Base-by-base conservation (phyloP, 2,888 invertebrate genomes). In the Tetragonisca angustula region DNA sequence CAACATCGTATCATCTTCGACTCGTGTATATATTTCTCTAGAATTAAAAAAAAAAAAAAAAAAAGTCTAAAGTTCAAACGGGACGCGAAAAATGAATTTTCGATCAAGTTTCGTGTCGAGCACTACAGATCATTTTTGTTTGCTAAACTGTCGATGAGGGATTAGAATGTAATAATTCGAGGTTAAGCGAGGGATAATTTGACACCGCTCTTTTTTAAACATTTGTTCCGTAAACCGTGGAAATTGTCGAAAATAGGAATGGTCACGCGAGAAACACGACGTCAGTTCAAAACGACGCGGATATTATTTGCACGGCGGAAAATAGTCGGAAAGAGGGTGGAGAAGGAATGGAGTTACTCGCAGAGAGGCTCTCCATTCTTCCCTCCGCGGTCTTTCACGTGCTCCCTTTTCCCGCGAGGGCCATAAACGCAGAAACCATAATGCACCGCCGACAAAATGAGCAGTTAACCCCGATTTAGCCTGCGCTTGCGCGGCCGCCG, bases 391-490 rank as follows among this genome's bases (percentile, higher is more conserved):
- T 74, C 64, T 79, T 84, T 79, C 84, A 61, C 70, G 78, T 43
- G 59, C 32, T 76, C 62, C 62, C 70, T 76, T 70, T 43, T 69
- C 84, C 76, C 76, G 79, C 61, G 79, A 52, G 82, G 62, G 81
- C 77, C 82, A 79, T 84, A 86, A 84, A 86, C 74, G 83, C 83
- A 84, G 89, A 88, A 89, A 86, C 83, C 83, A 83, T 87, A 87
- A 90, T 90, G 85, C 85, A 83, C 82, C 87, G 85, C 76, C 90
- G 82, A 87, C 89, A 88, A 92, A 43, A 92, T 90, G 91, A 91
- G 92, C 91, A 91, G 91, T 92, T 92, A 91, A 92, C 92, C 92
- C 90, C 92, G 92, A 92, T 92, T 92, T 92, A 91, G 85, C 89
- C 81, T 82, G 88, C 89, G 90, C 87, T 76, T 87, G 87, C 90